Conservation (phyloP, 2,113 vertebrate species). For the Arvicanthis niloticus region DNA sequence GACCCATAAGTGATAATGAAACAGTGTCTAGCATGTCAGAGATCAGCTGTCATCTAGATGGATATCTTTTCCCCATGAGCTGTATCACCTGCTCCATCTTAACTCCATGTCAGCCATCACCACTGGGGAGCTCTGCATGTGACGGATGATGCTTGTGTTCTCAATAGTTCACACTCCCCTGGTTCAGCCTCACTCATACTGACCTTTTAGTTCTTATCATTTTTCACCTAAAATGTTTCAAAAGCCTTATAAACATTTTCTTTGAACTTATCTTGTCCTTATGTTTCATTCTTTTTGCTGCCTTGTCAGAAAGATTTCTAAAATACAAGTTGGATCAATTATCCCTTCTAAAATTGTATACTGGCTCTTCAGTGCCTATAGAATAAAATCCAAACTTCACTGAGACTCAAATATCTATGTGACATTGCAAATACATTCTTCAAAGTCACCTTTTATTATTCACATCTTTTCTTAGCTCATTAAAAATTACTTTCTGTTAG, state of each 20-base stretch:
- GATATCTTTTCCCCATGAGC: background rate
- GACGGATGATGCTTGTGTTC: background rate
- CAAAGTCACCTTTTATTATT: background rate
- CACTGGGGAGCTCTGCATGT: background rate
- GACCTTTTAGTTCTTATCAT: background rate
- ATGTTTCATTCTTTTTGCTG: background rate
- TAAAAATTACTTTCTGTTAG: background rate
- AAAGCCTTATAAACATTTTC: conserved; percentile 7
- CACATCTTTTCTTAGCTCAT: background rate
- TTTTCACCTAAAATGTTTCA: conserved; percentile 53
- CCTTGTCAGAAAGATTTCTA: conserved; percentile 45
- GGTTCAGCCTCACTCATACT: background rate
- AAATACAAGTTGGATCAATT: conserved; percentile 41
- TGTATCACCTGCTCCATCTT: background rate
- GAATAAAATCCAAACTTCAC: conserved; percentile 9
- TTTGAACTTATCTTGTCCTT: background rate
- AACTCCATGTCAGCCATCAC: background rate
- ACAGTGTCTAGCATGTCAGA: background rate
- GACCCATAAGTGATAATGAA: background rate
- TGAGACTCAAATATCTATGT: background rate
- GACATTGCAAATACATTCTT: background rate
- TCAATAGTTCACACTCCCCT: background rate
- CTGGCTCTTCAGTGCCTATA: background rate
- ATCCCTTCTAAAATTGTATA: conserved; percentile 31
- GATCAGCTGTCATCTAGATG: background rate